Base-by-base conservation (phyloP, 2,113 vertebrate species). In the Azemiops feae region DNA sequence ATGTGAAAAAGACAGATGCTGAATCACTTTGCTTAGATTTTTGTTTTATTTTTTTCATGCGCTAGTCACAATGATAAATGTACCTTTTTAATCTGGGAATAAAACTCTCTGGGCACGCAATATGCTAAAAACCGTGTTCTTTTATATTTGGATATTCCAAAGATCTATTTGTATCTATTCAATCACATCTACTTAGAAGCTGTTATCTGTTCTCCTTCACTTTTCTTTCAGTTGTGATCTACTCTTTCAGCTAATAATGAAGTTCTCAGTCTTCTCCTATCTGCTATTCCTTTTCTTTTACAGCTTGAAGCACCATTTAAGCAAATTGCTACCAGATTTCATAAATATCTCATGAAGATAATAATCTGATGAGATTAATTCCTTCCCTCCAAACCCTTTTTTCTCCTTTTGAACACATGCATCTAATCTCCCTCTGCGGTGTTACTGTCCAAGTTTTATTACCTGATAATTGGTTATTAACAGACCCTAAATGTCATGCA, bases 321-420 rank as follows among this genome's bases (percentile, higher is more conserved):
- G 91, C 74, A 92, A 92, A 92, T 92, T 64, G 58, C 16, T 74
- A 88, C 91, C 91, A 92, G 58, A 92, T 88, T 88, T 55, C 52
- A 88, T 87, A 58, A 92, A 92, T 87, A 86, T 92, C 85, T 57
- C 58, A 60, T 52, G 64, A 69, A 69, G 64, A 69, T 69, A 69
- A 69, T 50, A 47, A 30, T 92, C 85, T 60, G 55, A 87, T 87
- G 85, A 87, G 55, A 47, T 23, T 88, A 88, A 89, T 87, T 81
- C 87, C 55, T 81, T 85, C 52, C 39, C 86, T 81, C 64, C 64
- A 92, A 55, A 25, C 52, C 87, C 50, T 89, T 85, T 88, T 89
- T 85, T 5, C 53, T n/a, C 14, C 18, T 74, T 89, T 81, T n/a
- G 52, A 27, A 89, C 87, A 92, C 81, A 45, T 92, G 92, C 81